A percentile compares a stretch with the other conserved stretches of the same genome.
Conservation (phyloP, 2,113 vertebrate species). For the Ptyas mucosa region DNA sequence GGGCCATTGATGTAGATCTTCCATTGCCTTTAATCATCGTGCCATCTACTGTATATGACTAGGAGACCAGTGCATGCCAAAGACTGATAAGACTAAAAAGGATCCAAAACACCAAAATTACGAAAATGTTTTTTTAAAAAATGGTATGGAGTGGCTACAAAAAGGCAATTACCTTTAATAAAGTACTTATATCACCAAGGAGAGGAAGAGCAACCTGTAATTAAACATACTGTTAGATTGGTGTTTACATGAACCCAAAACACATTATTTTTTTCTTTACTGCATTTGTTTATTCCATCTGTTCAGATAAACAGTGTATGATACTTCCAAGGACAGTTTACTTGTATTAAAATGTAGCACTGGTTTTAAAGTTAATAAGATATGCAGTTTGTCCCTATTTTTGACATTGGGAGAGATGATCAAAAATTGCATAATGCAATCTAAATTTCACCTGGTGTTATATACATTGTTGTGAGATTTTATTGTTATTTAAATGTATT, state of each 20-base stretch:
- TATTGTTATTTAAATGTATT: neutral
- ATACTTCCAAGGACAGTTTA: neutral
- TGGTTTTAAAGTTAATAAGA: neutral
- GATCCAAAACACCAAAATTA: neutral
- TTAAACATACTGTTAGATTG: constrained; percentile 9
- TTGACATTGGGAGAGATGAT: neutral
- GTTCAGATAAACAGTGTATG: neutral
- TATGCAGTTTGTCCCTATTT: neutral
- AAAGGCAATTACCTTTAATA: constrained; percentile 83
- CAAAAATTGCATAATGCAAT: neutral
- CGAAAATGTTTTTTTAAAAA: neutral
- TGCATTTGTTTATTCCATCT: neutral
- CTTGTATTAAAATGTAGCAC: neutral
- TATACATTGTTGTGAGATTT: neutral
- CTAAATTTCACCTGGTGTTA: neutral
- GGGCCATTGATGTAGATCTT: neutral
- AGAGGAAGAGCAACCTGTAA: constrained; percentile 91
- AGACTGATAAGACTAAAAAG: neutral
- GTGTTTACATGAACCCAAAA: neutral
- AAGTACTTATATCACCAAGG: constrained; percentile 84
- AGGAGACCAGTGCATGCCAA: neutral
- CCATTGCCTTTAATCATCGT: neutral
- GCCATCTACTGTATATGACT: neutral
- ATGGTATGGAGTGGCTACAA: constrained; percentile 5
- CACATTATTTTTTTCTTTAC: neutral